Base-by-base conservation (phyloP, 2,888 invertebrate species). In the Eledone cirrhosa region DNA sequence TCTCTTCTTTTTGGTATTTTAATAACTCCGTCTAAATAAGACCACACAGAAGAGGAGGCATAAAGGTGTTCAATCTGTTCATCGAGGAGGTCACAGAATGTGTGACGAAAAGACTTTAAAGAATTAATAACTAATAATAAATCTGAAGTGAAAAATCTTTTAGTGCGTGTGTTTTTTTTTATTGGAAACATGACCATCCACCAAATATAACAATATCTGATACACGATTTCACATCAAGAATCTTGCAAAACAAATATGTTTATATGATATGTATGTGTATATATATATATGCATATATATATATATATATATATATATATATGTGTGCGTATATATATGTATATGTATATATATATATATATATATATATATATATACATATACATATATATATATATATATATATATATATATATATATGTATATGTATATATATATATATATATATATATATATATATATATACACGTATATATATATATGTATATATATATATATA, bases 401-500 rank as follows among this genome's bases (percentile, higher is more conserved):
- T 53, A 53, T 19, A 53, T 53, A 53, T 53, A 53, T 53, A 53
- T 53, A 22, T 19, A 53, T 53, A 53, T 53, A 53, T 53, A 53
- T 53, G 22, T 19, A 53, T 53, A 53, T 53, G 22, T 53, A 53
- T 53, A 53, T 53, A 53, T 19, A 53, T 53, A 53, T 53, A 13
- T 53, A 53, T 53, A 53, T 53, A 53, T 53, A 53, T 19, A 53
- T 53, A 53, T 53, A 53, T 53, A 53, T 53, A 53, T 53, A 53
- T 53, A 22, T 53, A 53, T 53, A 53, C 53, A 59, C 13, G 24
- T 13, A 13, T 13, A 59, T 59, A 59, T 24, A 59, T 59, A 59
- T 59, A 59, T 59, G 13, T 59, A 59, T 59, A 59, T 59, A 59
- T 24, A 59, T 59, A 59, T 59, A 59, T 59, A 59, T 59, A 59